Evolutionary conservation across 2,797 vertebrate species (phyloP).

Genomic region (Glossophaga mutica): DNA sequence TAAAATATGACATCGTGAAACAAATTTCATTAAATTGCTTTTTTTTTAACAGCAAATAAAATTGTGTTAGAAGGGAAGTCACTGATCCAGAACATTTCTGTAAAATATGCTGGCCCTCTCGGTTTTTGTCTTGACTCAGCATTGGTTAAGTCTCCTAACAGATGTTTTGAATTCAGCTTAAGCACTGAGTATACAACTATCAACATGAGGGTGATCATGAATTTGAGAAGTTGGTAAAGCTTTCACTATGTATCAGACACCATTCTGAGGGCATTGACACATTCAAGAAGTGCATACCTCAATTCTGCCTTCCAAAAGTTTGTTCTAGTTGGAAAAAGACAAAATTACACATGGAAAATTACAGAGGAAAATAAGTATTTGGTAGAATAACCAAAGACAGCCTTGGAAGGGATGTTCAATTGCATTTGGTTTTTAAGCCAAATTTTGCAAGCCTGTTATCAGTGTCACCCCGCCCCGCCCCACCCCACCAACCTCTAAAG

Average conservation of each 20-base stretch:
- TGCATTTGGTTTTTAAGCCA: background rate
- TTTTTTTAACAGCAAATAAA: constrained; percentile 56
- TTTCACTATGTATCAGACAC: background rate
- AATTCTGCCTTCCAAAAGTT: background rate
- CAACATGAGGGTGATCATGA: background rate
- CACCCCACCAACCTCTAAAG: background rate
- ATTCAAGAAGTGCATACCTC: background rate
- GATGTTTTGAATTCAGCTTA: constrained; percentile 23
- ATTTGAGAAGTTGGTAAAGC: background rate
- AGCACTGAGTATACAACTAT: background rate
- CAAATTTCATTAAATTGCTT: constrained; percentile 28
- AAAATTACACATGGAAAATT: background rate
- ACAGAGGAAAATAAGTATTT: background rate
- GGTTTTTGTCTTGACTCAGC: constrained; percentile 41
- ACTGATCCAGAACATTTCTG: constrained; percentile 40
- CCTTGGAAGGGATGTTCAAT: background rate
- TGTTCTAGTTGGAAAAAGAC: background rate
- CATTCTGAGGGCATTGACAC: background rate
- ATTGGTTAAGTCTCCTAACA: constrained; percentile 15
- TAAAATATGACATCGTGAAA: constrained; percentile 45
- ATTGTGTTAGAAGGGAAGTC: constrained; percentile 43
- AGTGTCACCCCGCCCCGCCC: background rate
- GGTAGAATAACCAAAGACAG: background rate
- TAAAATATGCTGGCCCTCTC: constrained; percentile 40
- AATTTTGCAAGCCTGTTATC: background rate